These are phyloP conservation scores for Luscinia luscinia DNA, from an alignment of 2,797 vertebrate species.

Conservation along the genomic window DNA sequence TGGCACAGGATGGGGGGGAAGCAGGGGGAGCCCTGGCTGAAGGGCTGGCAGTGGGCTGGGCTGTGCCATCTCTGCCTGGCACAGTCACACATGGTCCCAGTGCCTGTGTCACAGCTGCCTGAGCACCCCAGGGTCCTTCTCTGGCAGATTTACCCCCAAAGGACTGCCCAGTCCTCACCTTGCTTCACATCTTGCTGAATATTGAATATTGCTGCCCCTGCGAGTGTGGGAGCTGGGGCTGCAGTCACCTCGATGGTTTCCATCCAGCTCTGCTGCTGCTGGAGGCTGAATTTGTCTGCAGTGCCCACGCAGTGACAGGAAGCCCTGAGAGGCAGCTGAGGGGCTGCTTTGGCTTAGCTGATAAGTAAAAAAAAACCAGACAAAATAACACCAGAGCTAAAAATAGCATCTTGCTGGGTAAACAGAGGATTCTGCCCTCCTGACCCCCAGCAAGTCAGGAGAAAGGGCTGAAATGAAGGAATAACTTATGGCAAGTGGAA, in stretches of 20 bases:
- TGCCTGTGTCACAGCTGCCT: too few species aligned
- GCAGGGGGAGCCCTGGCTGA: too few species aligned
- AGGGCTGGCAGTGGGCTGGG: too few species aligned
- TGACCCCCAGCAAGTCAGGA: neutral
- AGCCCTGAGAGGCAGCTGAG: neutral
- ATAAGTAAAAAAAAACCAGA: neutral
- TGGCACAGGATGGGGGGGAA: too few species aligned
- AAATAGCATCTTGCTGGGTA: neutral
- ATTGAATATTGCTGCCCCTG: neutral
- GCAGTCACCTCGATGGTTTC: neutral
- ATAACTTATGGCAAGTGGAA: neutral
- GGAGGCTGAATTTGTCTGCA: neutral
- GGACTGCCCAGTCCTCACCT: too few species aligned
- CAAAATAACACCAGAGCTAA: neutral
- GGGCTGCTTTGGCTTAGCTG: neutral
- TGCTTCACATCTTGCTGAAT: neutral
- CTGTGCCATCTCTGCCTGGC: too few species aligned
- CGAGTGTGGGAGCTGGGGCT: accelerated
- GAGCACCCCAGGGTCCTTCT: too few species aligned
- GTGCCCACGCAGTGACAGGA: neutral
- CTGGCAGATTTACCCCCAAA: too few species aligned
- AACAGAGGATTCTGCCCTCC: neutral
- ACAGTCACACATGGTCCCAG: too few species aligned
- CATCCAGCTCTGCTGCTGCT: neutral
- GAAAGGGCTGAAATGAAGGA: neutral